phyloP scores from a whole-genome alignment of 2,113 vertebrate species.

The Hucho hucho region DNA sequence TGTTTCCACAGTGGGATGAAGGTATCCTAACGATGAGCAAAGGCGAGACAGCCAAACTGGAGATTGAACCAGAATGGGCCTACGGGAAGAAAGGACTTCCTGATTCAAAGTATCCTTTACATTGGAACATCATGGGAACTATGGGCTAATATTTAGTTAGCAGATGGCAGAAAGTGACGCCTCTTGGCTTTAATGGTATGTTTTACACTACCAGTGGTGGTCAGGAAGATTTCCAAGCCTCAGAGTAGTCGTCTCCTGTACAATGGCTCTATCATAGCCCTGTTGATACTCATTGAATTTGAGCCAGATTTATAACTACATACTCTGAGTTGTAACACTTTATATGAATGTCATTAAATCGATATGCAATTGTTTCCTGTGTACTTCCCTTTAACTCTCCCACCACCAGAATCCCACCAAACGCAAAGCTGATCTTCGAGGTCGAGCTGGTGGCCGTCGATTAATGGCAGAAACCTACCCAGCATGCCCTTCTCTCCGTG shows the following conservation, averaged over 20 bases:
- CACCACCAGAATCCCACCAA: constrained; percentile 88
- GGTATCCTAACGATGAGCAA: constrained; percentile 93
- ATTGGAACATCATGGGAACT: background rate
- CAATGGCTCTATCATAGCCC: too few species aligned
- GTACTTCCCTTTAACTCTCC: constrained; percentile 65
- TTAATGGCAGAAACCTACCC: constrained; percentile 48
- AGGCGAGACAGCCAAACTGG: constrained; percentile 91
- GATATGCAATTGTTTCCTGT: background rate
- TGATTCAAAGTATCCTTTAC: constrained; percentile 95
- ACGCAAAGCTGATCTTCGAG: constrained; percentile 94
- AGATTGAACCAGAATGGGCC: constrained; percentile 95
- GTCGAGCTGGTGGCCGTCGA: constrained; percentile 92
- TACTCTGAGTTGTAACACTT: background rate
- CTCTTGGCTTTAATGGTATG: too few species aligned
- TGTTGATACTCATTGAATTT: background rate
- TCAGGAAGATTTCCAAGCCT: too few species aligned
- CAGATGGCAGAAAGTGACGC: too few species aligned
- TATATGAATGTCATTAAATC: background rate
- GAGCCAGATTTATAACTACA: background rate
- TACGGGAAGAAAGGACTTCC: constrained; percentile 94
- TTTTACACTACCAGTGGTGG: too few species aligned
- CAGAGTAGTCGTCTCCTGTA: too few species aligned
- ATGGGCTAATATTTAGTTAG: too few species aligned
- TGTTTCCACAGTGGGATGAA: constrained; percentile 87
- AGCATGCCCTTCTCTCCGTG: constrained; percentile 29